Evolutionary conservation across 2,888 invertebrate species (phyloP).

Genomic region (Ophion ellenae): DNA sequence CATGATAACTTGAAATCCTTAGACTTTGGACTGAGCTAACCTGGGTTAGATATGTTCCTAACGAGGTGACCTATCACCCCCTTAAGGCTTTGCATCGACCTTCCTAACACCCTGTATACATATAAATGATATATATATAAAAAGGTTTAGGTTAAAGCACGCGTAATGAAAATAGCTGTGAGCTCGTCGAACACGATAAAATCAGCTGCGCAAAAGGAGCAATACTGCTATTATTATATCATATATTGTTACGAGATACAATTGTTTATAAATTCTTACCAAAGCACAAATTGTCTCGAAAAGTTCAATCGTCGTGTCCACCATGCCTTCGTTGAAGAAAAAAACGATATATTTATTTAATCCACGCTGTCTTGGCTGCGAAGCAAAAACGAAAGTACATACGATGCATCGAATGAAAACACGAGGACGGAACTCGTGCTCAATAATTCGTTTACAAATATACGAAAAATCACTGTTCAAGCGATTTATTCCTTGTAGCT

Average conservation of each 20-base stretch:
- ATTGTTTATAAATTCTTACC: conserved; percentile 43
- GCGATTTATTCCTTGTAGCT: not conserved
- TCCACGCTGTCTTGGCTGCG: not conserved
- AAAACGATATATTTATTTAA: not conserved
- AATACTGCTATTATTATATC: conserved; percentile 18
- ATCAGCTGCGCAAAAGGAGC: conserved; percentile 27
- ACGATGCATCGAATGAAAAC: not conserved
- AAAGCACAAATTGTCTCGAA: conserved; percentile 27
- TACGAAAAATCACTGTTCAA: not conserved
- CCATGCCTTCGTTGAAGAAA: not conserved
- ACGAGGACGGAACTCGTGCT: not conserved
- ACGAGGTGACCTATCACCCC: too few relatives aligned
- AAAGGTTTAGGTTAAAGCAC: conserved; percentile 25
- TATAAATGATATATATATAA: not conserved
- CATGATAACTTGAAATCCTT: too few relatives aligned
- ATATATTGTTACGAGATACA: conserved; percentile 29
- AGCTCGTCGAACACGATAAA: conserved; percentile 8
- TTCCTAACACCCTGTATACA: not conserved
- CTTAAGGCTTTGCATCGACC: too few relatives aligned
- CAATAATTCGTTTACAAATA: not conserved
- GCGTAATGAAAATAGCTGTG: conserved; percentile 24
- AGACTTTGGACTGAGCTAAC: too few relatives aligned
- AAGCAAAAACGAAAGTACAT: not conserved
- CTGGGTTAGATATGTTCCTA: too few relatives aligned
- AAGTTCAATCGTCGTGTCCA: not conserved